Percentiles rank a stretch among this genome's conserved stretches.
These are phyloP conservation scores for Cantharis rufa DNA, from an alignment of 2,888 invertebrate species.

Conservation along the genomic window DNA sequence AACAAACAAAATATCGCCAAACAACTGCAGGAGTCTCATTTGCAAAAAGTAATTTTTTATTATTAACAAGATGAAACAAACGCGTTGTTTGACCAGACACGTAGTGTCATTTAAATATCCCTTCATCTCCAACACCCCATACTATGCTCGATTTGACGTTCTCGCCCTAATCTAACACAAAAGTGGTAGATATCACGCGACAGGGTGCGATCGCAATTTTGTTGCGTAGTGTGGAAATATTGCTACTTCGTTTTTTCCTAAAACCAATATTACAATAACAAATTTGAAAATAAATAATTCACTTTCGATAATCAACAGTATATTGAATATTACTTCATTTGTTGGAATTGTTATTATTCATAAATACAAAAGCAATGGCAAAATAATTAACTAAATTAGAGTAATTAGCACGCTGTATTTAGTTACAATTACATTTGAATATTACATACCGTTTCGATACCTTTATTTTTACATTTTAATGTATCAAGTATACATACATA, in stretches of 20 bases:
- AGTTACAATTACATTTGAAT: not conserved
- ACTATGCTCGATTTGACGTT: not conserved
- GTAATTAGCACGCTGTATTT: not conserved
- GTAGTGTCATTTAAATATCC: not conserved
- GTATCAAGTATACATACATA: not conserved
- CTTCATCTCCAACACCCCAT: not conserved
- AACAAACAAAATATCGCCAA: not conserved
- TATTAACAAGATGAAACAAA: not conserved
- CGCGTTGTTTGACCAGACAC: not conserved
- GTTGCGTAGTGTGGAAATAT: not conserved
- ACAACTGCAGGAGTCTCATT: not conserved
- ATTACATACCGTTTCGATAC: not conserved
- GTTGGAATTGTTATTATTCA: not conserved
- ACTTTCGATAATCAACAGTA: not conserved
- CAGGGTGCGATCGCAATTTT: not conserved
- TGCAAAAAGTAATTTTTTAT: not conserved
- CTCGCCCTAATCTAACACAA: not conserved
- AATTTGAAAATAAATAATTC: not conserved
- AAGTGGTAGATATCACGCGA: not conserved
- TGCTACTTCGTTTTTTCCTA: not conserved
- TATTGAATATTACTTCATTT: not conserved
- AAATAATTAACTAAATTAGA: not conserved
- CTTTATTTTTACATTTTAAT: not conserved
- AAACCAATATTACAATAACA: not conserved
- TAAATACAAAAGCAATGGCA: not conserved